Conservation (phyloP, 2,113 vertebrate genomes). For the Eonycteris spelaea region DNA sequence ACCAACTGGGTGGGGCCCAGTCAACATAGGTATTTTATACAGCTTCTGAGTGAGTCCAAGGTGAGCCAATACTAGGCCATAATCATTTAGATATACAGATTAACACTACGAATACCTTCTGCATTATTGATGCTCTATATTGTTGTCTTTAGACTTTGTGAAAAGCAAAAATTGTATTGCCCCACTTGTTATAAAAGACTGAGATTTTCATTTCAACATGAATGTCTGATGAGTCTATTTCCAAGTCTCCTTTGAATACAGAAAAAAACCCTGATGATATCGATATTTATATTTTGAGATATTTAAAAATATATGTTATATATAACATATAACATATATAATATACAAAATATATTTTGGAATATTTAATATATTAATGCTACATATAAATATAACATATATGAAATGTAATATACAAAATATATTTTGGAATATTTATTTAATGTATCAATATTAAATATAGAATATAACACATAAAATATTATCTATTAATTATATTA, state of each 20-base stretch:
- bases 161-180: background rate
- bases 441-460: background rate
- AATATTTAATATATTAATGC: too few species aligned
- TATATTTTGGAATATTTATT: background rate
- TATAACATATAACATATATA: too few species aligned
- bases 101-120: background rate
- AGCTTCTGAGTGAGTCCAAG: background rate
- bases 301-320: background rate
- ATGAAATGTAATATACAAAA: too few species aligned
- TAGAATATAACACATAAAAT: background rate
- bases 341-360: too few species aligned
- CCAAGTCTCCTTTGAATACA: background rate
- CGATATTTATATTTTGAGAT: background rate
- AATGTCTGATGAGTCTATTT: background rate
- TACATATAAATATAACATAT: too few species aligned
- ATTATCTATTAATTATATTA: background rate
- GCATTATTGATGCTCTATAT: background rate
- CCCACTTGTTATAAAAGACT: background rate
- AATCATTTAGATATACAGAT: background rate
- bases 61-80: background rate
- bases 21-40: background rate
- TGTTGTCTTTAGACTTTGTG: background rate
- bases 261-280: background rate
- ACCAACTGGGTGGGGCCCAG: background rate
- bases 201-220: background rate